Percentiles rank a stretch among this genome's conserved stretches.
Evolutionary conservation across 2,113 vertebrate genomes (phyloP).

Genomic region (Gracilinanus agilis): DNA sequence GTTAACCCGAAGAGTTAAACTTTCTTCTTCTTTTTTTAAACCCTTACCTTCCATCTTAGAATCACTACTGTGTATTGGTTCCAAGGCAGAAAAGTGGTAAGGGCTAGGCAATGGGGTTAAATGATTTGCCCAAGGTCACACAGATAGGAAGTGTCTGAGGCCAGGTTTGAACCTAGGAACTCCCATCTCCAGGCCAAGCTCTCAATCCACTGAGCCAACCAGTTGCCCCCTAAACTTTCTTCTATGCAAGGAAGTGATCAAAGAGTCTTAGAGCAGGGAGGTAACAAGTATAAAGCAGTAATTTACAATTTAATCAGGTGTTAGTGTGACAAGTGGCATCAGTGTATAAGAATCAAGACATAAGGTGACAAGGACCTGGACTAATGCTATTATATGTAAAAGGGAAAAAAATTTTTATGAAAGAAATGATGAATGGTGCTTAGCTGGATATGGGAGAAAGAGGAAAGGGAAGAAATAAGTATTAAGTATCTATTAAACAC

Average conservation of each 20-base stretch:
- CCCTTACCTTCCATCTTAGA: too few species aligned
- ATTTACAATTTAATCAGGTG: background rate
- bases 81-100: too few species aligned
- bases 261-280: conserved; percentile 35
- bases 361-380: conserved; percentile 24
- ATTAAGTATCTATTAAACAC: background rate
- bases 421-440: conserved; percentile 20
- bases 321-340: background rate
- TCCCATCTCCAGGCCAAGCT: too few species aligned
- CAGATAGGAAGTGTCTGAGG: too few species aligned
- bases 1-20: background rate
- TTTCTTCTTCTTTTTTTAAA: background rate
- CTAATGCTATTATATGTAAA: background rate
- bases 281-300: background rate
- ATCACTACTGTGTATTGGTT: too few species aligned
- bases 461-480: conserved; percentile 3
- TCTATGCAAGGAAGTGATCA: background rate
- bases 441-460: background rate
- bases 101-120: too few species aligned
- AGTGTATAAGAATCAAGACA: background rate
- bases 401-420: background rate
- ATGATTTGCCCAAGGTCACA: too few species aligned
- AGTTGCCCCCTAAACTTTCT: background rate
- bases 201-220: too few species aligned
- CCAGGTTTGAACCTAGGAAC: too few species aligned